phyloP scores from a whole-genome alignment of 1,140 invertebrate species.

The Chrysopa pallens region DNA sequence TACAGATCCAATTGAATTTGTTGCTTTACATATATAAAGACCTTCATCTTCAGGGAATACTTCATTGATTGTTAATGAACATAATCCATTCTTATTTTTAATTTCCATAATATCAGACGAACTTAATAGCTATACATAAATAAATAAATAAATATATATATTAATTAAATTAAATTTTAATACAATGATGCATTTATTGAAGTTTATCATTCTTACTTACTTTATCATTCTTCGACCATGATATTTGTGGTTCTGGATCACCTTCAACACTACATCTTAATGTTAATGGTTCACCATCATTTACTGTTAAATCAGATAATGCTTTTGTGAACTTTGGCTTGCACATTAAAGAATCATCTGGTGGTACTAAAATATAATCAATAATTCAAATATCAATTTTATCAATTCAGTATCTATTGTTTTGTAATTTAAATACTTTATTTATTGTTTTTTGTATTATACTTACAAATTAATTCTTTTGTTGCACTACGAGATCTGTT shows the following conservation, averaged over 20 bases:
- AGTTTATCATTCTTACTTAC: constrained; percentile 17
- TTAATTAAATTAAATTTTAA: not conserved
- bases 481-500: constrained; percentile 73
- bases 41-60: constrained; percentile 90
- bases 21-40: constrained; percentile 71
- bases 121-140: constrained; percentile 28
- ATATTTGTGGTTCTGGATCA: constrained; percentile 79
- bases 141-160: not conserved
- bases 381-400: too few relatives aligned
- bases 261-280: constrained; percentile 65
- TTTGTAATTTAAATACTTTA: too few relatives aligned
- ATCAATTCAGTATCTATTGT: too few relatives aligned
- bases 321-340: constrained; percentile 63
- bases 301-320: constrained; percentile 46
- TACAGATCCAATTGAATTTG: constrained; percentile 68
- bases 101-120: constrained; percentile 76
- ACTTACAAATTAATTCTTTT: constrained; percentile 74
- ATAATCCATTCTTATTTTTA: constrained; percentile 77
- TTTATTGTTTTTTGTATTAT: too few relatives aligned
- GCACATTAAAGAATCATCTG: constrained; percentile 68
- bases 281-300: constrained; percentile 65
- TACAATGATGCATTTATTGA: not conserved
- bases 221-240: constrained; percentile 70
- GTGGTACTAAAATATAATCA: constrained; percentile 44
- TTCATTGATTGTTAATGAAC: constrained; percentile 72